Percentiles rank a stretch among this genome's conserved stretches.
Conservation (phyloP, 1,140 invertebrate genomes). For the Solenopsis invicta region DNA sequence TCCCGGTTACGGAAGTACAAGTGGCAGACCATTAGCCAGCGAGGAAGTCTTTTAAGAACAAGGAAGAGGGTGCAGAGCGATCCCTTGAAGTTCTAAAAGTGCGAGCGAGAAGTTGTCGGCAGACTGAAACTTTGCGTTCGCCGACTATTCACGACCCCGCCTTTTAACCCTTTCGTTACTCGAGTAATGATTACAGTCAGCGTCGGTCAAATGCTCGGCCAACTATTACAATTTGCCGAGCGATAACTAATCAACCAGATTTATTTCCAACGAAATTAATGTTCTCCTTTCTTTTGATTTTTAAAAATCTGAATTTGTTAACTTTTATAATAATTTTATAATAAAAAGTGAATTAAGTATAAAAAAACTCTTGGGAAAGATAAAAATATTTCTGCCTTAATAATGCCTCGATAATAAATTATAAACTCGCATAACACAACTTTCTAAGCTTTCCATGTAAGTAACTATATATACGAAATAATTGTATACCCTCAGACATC, state of each 20-base stretch:
- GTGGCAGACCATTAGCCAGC: constrained; percentile 55
- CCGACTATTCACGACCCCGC: constrained; percentile 36
- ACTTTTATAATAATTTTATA: not conserved
- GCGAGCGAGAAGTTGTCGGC: constrained; percentile 41
- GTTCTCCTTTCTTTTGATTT: not conserved
- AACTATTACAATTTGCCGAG: not conserved
- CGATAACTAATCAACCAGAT: not conserved
- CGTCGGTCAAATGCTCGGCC: not conserved
- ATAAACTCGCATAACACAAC: not conserved
- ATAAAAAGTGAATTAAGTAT: not conserved
- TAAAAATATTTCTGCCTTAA: not conserved
- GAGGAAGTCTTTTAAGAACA: constrained; percentile 63
- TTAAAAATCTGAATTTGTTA: not conserved
- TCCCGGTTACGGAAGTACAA: constrained; percentile 49
- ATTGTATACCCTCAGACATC: not conserved
- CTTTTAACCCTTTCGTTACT: constrained; percentile 41
- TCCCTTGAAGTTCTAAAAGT: constrained; percentile 45
- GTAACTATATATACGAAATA: not conserved
- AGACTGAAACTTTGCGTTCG: constrained; percentile 34
- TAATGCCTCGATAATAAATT: not conserved
- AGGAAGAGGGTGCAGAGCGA: constrained; percentile 41
- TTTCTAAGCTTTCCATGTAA: not conserved
- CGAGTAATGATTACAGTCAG: constrained; percentile 27
- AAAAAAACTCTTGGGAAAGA: not conserved
- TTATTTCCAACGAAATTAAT: not conserved